phyloP scores from a whole-genome alignment of 2,113 vertebrate genomes.

The Micronisus gabar region DNA sequence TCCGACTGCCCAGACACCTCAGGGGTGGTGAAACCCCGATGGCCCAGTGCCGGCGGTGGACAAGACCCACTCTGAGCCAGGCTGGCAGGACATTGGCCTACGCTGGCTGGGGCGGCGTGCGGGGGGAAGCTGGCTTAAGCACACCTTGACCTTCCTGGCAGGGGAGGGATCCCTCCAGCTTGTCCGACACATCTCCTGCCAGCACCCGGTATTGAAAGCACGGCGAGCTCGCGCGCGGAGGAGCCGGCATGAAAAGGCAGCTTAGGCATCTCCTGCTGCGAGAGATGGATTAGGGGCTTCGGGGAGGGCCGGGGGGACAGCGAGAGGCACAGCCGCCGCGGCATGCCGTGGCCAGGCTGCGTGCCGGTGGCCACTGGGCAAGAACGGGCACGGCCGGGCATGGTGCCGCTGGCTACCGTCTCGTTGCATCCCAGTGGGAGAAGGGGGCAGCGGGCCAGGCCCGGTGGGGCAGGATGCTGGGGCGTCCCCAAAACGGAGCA shows the following conservation, averaged over 20 bases:
- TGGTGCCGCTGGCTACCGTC: rapidly evolving
- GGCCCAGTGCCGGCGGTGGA: rapidly evolving
- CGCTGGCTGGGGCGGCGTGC: background rate
- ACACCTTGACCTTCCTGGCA: conserved; percentile 68
- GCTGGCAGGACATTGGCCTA: background rate
- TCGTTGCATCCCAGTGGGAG: rapidly evolving
- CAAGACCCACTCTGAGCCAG: background rate
- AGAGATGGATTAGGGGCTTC: conserved; percentile 75
- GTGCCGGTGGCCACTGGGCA: background rate
- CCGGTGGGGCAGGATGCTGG: rapidly evolving
- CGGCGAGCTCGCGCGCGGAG: conserved; percentile 44
- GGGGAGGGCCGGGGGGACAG: conserved; percentile 45
- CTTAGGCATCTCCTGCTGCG: conserved; percentile 78
- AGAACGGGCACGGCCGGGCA: background rate
- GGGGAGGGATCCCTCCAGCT: conserved; percentile 65
- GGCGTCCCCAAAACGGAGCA: rapidly evolving
- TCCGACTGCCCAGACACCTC: rapidly evolving
- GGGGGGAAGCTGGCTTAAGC: conserved; percentile 35
- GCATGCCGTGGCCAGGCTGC: background rate
- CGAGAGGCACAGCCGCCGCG: background rate
- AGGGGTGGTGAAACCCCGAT: rapidly evolving
- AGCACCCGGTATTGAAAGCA: conserved; percentile 70
- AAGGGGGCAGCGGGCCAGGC: background rate
- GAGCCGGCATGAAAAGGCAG: conserved; percentile 72
- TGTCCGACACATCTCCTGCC: conserved; percentile 76